Percentiles rank a stretch among this genome's conserved stretches.
These are phyloP conservation scores for Creontiades dilutus DNA, from an alignment of 2,888 invertebrate species.

Conservation along the genomic window DNA sequence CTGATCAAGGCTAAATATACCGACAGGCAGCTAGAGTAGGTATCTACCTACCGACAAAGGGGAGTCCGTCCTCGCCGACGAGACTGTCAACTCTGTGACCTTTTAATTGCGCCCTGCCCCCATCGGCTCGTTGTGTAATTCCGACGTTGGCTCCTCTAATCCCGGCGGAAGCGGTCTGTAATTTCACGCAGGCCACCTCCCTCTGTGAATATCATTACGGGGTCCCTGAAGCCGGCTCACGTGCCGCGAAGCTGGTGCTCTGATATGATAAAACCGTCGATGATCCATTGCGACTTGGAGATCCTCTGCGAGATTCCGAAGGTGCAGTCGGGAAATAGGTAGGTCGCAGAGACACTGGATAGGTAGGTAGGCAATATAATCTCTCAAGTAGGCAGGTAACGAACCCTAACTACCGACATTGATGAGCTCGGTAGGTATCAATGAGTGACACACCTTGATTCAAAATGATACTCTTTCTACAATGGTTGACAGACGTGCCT, in stretches of 20 bases:
- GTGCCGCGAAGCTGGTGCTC: slow-evolving; percentile 21
- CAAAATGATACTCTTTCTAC: too few species aligned
- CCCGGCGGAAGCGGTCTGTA: slow-evolving; percentile 26
- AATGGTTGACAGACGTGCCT: too few species aligned
- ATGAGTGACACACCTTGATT: too few species aligned
- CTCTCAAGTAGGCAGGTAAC: too few species aligned
- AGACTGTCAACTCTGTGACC: slow-evolving; percentile 1
- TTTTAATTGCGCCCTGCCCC: slow-evolving; percentile 13
- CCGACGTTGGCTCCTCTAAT: slow-evolving; percentile 30
- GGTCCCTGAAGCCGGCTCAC: slow-evolving; percentile 11
- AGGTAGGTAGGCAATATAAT: too few species aligned
- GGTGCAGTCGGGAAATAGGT: background rate
- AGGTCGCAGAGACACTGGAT: too few species aligned
- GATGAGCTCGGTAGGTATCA: too few species aligned
- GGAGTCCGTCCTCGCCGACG: background rate
- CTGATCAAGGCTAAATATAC: background rate
- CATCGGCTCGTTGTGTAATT: background rate
- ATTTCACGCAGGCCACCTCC: slow-evolving; percentile 35
- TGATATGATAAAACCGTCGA: background rate
- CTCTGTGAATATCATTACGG: slow-evolving; percentile 26
- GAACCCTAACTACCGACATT: too few species aligned
- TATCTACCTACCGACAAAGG: background rate
- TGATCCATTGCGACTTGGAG: background rate
- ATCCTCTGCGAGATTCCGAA: background rate
- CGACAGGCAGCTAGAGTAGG: background rate